Conservation (phyloP, 1,140 invertebrate species). For the Cotesia glomerata region DNA sequence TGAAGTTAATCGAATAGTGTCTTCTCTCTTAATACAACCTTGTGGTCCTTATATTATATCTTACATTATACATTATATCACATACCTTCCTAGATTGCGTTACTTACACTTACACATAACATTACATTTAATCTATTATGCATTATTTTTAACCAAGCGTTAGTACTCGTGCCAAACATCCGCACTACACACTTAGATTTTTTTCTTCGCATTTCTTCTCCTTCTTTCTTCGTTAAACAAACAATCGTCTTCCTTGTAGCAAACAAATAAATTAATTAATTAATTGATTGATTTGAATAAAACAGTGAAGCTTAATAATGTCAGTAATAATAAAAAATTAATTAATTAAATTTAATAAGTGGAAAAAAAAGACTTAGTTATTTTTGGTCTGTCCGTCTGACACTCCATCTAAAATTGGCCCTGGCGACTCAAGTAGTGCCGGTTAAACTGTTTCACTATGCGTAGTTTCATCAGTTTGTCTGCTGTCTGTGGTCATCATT, state of each 20-base stretch:
- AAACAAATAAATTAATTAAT: no score
- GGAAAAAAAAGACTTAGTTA: neutral
- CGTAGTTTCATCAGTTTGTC: slow-evolving; percentile 14
- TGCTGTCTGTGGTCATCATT: neutral
- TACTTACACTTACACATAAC: no score
- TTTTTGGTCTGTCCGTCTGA: slow-evolving; percentile 18
- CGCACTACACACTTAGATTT: neutral
- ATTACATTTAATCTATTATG: no score
- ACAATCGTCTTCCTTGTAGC: no score
- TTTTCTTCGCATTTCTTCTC: neutral
- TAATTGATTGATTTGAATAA: no score
- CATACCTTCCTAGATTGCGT: no score
- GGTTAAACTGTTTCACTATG: slow-evolving; percentile 12
- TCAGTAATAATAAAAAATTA: neutral
- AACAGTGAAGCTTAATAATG: no score
- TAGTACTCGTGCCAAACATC: neutral
- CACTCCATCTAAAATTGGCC: slow-evolving; percentile 21
- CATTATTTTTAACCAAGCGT: neutral
- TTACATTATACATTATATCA: neutral
- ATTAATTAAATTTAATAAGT: neutral
- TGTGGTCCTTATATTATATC: slow-evolving; percentile 7
- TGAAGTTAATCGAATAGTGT: no score
- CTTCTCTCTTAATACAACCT: neutral
- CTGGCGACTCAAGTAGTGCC: slow-evolving; percentile 6
- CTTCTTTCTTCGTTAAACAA: no score